Base-by-base conservation (phyloP, 2,888 invertebrate genomes). In the Synanthedon vespiformis region DNA sequence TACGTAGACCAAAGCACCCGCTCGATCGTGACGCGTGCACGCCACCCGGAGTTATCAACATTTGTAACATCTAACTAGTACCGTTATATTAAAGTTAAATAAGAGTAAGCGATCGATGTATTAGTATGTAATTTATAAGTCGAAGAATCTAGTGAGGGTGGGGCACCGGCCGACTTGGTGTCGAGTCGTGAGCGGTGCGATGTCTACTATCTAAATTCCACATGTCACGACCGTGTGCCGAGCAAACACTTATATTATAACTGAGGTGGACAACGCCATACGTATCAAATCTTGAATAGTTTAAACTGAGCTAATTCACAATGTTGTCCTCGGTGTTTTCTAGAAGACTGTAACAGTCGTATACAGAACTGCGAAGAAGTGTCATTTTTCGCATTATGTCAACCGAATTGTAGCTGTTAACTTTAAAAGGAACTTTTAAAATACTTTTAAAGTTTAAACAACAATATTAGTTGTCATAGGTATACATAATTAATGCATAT, bases 21-120 rank as follows among this genome's bases (percentile, higher is more conserved):
- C 48, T 14, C 48, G 22, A 12, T 18, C 16, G 22, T 22, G 22
- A 11, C 48, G 44, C 34, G n/a, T 44, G 13, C 13, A n/a, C 14
- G 14, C 13, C 44, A 48, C 48, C 16, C 34, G 34, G 48, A 12
- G 12, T 70, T 74, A 77, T 74, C 80, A 76, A 75, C 80, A 34
- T 34, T 34, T 34, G 34, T 34, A 77, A 78, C 74, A 75, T 79
- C 85, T 84, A 80, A 76, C 76, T 77, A 77, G 69, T 77, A 75
- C 77, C 74, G 74, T 74, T 77, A 80, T 74, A 71, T 75, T 76
- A 78, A 84, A 83, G 70, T 70, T 74, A 80, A 75, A 77, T 76
- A 74, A 75, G 66, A 84, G 34, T 34, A 34, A 86, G 86, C 86
- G 75, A 75, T 80, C 72, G 76, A 75, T 72, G 72, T 73, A 75